phyloP scores from a whole-genome alignment of 1,140 invertebrate species.

The Triops cancriformis region DNA sequence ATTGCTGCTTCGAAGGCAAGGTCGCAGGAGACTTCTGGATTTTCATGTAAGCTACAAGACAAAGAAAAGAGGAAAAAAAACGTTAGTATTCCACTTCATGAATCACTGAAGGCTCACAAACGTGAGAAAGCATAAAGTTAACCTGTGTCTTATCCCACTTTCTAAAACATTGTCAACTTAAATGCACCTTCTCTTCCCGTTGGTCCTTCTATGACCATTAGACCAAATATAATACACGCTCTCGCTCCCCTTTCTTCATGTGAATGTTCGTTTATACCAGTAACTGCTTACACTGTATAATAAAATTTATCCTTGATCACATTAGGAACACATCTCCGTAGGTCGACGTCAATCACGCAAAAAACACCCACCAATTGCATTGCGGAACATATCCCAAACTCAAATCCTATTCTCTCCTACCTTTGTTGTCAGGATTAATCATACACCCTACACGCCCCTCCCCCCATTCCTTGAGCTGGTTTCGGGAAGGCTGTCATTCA shows the following conservation, averaged over 20 bases:
- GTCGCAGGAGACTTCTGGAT: not conserved
- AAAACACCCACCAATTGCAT: slow-evolving; percentile 9
- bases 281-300: no score
- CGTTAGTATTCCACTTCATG: not conserved
- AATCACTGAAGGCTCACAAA: not conserved
- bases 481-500: no score
- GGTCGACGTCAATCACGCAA: not conserved
- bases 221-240: no score
- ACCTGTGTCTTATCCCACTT: no score
- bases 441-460: not conserved
- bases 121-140: not conserved
- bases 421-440: not conserved
- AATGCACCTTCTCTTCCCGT: no score
- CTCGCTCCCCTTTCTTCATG: no score
- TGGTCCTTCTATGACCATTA: no score
- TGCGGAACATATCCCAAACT: not conserved
- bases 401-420: not conserved
- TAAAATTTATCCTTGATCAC: no score
- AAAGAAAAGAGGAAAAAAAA: not conserved
- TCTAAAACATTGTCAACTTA: no score
- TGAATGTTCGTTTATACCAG: no score
- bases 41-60: not conserved
- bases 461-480: no score
- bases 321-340: no score
- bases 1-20: not conserved